phyloP scores from a whole-genome alignment of 2,888 invertebrate species.

The Leptinotarsa tumamoca region DNA sequence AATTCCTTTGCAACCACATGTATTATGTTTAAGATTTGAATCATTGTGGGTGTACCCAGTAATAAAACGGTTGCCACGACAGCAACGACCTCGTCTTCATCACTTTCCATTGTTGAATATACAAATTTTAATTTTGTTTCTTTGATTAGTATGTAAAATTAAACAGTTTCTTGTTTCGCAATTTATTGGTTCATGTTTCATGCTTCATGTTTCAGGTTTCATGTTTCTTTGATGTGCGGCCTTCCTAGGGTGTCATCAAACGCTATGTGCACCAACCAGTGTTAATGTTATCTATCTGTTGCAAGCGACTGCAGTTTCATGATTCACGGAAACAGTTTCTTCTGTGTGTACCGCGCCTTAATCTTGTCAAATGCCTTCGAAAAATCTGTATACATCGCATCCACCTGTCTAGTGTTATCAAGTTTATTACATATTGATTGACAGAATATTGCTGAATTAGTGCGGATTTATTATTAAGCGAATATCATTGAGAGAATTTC shows the following conservation, averaged over 20 bases:
- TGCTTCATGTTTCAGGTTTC: slow-evolving; percentile 1
- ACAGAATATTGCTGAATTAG: too few relatives aligned
- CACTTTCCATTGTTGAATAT: slow-evolving; percentile 30
- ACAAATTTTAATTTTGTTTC: slow-evolving; percentile 29
- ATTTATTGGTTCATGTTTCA: slow-evolving; percentile 29
- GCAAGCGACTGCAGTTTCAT: too few relatives aligned
- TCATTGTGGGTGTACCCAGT: slow-evolving; percentile 27
- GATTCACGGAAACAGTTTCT: too few relatives aligned
- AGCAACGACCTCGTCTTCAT: slow-evolving; percentile 24
- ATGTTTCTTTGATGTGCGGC: slow-evolving; percentile 26
- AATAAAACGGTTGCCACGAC: slow-evolving; percentile 20
- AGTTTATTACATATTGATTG: too few relatives aligned
- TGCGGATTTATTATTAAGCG: too few relatives aligned
- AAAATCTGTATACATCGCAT: too few relatives aligned
- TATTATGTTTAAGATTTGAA: slow-evolving; percentile 25
- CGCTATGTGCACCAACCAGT: too few relatives aligned
- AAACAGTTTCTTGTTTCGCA: slow-evolving; percentile 25
- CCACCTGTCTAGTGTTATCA: too few relatives aligned
- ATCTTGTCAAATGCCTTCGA: too few relatives aligned
- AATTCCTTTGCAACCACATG: slow-evolving; percentile 18
- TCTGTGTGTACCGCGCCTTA: too few relatives aligned
- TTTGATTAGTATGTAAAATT: slow-evolving; percentile 22
- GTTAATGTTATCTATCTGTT: too few relatives aligned
- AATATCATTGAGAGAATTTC: too few relatives aligned
- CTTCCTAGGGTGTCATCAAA: not conserved